These are phyloP conservation scores for Enteromius fasciolatus DNA, from an alignment of 2,797 vertebrate genomes.

Conservation along the genomic window DNA sequence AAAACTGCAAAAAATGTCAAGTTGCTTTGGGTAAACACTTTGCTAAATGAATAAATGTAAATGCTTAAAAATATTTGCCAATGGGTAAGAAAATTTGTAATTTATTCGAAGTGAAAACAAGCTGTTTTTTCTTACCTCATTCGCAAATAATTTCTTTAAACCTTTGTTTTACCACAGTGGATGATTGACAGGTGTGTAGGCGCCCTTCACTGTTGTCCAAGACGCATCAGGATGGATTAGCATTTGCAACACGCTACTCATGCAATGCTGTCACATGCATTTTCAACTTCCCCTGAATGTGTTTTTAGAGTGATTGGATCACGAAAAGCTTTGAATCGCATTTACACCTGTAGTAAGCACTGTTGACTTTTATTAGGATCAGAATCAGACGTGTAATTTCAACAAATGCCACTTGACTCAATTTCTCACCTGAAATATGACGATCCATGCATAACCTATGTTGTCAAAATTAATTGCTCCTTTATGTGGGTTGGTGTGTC, in stretches of 20 bases:
- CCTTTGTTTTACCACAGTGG: background rate
- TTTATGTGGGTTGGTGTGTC: slow-evolving; percentile 92
- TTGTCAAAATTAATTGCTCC: slow-evolving; percentile 99
- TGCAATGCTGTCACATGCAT: background rate
- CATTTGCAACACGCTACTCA: slow-evolving; percentile 1
- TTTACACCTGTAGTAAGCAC: background rate
- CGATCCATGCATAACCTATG: slow-evolving; percentile 97
- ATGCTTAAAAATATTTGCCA: background rate
- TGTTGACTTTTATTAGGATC: background rate
- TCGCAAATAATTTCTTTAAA: slow-evolving; percentile 8
- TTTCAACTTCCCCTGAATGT: background rate
- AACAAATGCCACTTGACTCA: background rate
- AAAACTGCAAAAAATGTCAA: background rate
- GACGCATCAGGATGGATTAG: slow-evolving; percentile 4
- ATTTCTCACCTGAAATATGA: slow-evolving; percentile 91
- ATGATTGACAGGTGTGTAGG: background rate
- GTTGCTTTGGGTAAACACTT: background rate
- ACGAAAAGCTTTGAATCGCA: background rate
- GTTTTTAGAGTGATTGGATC: background rate
- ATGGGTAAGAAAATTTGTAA: background rate
- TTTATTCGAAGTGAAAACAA: background rate
- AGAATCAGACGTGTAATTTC: background rate
- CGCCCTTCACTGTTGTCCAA: slow-evolving; percentile 11
- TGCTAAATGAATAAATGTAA: background rate
- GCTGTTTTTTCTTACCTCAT: background rate